These are phyloP conservation scores for Burhinus oedicnemus DNA, from an alignment of 2,113 vertebrate species.

Conservation along the genomic window DNA sequence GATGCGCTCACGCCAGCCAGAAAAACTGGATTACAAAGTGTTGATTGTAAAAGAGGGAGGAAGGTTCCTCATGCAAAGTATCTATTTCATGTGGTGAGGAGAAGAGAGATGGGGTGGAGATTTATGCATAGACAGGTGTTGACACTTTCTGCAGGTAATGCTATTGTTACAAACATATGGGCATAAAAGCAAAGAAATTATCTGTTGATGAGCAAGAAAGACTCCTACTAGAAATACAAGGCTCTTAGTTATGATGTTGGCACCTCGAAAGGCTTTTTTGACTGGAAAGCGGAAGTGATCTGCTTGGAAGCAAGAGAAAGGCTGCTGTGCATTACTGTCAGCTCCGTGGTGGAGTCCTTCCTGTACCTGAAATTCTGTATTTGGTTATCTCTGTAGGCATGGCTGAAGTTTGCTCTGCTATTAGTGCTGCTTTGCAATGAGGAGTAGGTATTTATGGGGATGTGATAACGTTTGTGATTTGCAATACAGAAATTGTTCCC, in stretches of 20 bases:
- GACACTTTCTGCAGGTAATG: background rate
- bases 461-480: background rate
- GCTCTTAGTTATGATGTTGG: background rate
- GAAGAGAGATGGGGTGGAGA: background rate
- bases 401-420: background rate
- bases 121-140: background rate
- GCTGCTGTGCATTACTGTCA: background rate
- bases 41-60: background rate
- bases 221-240: background rate
- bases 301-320: background rate
- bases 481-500: background rate
- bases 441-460: background rate
- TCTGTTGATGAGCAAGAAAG: background rate
- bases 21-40: constrained; percentile 28
- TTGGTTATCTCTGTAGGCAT: background rate
- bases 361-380: background rate
- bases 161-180: constrained; percentile 3
- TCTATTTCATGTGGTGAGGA: constrained; percentile 10
- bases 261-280: background rate
- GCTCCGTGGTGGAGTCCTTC: background rate
- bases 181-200: background rate
- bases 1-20: background rate
- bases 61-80: background rate
- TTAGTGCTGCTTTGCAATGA: background rate
- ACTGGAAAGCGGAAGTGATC: background rate